Conservation (phyloP, 2,113 vertebrate genomes). For the Thinocorus orbignyianus region DNA sequence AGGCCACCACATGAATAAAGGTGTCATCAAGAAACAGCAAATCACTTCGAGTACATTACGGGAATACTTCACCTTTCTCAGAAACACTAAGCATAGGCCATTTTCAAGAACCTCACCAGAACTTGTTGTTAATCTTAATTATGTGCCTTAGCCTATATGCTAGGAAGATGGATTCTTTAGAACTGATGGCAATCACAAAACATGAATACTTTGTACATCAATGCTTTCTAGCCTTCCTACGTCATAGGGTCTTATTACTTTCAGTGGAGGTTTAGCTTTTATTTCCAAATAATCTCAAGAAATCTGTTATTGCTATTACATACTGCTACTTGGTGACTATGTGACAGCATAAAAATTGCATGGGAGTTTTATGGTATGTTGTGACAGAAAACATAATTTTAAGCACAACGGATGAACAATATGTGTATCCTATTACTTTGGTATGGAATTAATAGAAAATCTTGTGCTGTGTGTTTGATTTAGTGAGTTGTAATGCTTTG, state of each 20-base stretch:
- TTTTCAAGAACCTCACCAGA: constrained; percentile 14
- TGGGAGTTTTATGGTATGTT: neutral
- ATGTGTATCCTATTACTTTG: constrained; percentile 32
- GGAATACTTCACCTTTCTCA: constrained; percentile 47
- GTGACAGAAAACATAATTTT: constrained; percentile 31
- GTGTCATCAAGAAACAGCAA: constrained; percentile 29
- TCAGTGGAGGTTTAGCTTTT: neutral
- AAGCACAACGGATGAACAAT: constrained; percentile 12
- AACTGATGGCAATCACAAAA: neutral
- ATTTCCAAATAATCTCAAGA: neutral
- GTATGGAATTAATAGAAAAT: constrained; percentile 63
- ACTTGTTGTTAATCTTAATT: constrained; percentile 39
- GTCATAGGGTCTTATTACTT: neutral
- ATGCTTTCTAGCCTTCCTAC: neutral
- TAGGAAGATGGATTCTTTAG: neutral
- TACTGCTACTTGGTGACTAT: neutral
- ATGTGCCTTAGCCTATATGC: neutral
- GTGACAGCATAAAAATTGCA: constrained; percentile 15
- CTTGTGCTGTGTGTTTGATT: constrained; percentile 56
- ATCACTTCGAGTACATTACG: neutral
- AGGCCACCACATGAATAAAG: constrained; percentile 12
- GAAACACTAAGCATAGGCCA: neutral
- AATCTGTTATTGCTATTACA: neutral
- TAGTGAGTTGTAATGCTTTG: constrained; percentile 50
- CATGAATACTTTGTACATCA: neutral